Base-by-base conservation (phyloP, 2,888 invertebrate genomes). In the Cetonia aurata region DNA sequence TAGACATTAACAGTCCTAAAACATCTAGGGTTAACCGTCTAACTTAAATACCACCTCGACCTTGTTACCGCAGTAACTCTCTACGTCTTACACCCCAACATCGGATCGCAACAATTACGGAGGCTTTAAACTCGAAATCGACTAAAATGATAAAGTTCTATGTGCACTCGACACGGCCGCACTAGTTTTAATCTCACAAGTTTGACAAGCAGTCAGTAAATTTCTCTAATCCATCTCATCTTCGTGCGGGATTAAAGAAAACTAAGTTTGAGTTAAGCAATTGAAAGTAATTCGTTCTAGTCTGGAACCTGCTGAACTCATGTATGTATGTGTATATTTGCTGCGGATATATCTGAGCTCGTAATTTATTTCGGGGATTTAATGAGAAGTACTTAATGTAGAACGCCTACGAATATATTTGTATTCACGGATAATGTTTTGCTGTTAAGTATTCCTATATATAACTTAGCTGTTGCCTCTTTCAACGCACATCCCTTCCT, bases 101-200 rank as follows among this genome's bases (percentile, higher is more conserved):
- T 50, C 17, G 33, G 41, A 65, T 52, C 52, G 33, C 62, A 65
- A 65, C 62, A 65, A 65, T 65, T 65, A 65, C 62, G 50, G 41
- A 65, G 62, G 62, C 62, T 65, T 65, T 65, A 50, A 65, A 65
- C 50, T 65, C 37, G 62, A 52, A 65, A 52, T 65, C 41, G 62
- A 19, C 50, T 46, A 65, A 65, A 52, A 65, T 65, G 62, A 65
- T 65, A 65, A 65, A 65, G 62, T 52, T 25, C 25, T 65, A 65
- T 65, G 48, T 37, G 62, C 17, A 9, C 37, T 50, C 13, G 17
- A 37, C 33, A 37, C 41, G 62, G 19, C 37, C 15, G 41, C 37
- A 65, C 50, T 52, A 17, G 50, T 1, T 37, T 37, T 65, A 52
- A 65, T 52, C 50, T 65, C 62, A 46, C 50, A 65, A 65, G 50